Base-by-base conservation (phyloP, 2,113 vertebrate species). In the Cheilinus undulatus region DNA sequence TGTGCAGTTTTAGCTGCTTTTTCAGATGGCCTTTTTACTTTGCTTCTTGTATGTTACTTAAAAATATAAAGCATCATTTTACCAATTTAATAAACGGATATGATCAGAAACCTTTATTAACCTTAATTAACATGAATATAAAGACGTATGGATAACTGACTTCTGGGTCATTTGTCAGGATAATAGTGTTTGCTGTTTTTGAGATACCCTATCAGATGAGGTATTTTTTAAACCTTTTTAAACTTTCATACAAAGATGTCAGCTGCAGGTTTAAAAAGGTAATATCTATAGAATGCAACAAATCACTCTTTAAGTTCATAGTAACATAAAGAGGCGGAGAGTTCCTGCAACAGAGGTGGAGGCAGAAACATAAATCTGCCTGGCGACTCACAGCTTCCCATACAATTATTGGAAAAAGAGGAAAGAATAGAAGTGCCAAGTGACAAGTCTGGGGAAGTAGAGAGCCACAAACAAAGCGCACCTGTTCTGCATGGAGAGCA, bases 401-500 rank as follows among this genome's bases (percentile, higher is more conserved):
- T 50, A 57, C 63, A 48, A 40, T 80, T 70, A 72, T 67, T 81
- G 65, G 79, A 84, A 86, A 82, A 52, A 52, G 49, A 59, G 56
- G 48, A 82, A 74, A 64, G 69, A 71, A 65, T 61, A 74, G 59
- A 87, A 62, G 57, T 69, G 63, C 82, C 73, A 73, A 70, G 75
- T 78, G 67, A 78, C 82, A 85, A 82, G 64, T 86, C 38, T 22
- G 43, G 24, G 70, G 34, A 86, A 79, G 78, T 79, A 54, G 51
- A 65, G 61, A 56, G 73, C 75, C 70, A 73, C 77, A 86, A 84
- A 86, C 68, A 81, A 84, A 78, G 84, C 42, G 8, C 85, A 86
- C 66, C 78, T 86, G 86, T 82, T 86, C 86, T 88, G 89, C 85
- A 90, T 78, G 49, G 80, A 86, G 89, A 84, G 85, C 80, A 85